Evolutionary conservation across 2,113 vertebrate genomes (phyloP).

Genomic region (Eupsittula cactorum): DNA sequence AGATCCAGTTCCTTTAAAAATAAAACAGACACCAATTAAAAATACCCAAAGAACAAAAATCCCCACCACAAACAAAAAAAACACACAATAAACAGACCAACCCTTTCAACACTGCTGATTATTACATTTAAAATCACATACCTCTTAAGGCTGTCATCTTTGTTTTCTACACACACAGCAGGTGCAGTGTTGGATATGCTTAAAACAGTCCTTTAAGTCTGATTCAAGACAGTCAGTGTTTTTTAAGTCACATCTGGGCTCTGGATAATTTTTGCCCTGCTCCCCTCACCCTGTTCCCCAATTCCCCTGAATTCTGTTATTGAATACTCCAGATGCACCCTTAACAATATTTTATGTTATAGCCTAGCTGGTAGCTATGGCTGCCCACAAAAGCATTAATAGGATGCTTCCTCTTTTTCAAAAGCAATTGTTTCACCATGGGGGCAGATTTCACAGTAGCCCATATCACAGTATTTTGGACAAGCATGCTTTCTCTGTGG

Average conservation of each 20-base stretch:
- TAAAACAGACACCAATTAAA: not conserved
- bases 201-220: not conserved
- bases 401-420: not conserved
- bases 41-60: not conserved
- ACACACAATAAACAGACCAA: not conserved
- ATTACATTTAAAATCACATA: not conserved
- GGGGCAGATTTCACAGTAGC: not conserved
- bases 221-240: not conserved
- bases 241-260: not conserved
- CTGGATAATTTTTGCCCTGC: not conserved
- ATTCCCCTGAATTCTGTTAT: fast-evolving
- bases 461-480: not conserved
- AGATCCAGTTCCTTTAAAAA: slow-evolving; percentile 91
- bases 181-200: not conserved
- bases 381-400: not conserved
- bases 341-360: not conserved
- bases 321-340: not conserved
- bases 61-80: not conserved
- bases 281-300: not conserved
- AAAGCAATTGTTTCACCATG: not conserved
- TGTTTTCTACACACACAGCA: not conserved
- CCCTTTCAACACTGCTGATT: not conserved
- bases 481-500: not conserved
- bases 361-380: not conserved
- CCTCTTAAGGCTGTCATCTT: not conserved